phyloP scores from a whole-genome alignment of 2,797 vertebrate species.

The Kryptolebias ocellatus region DNA sequence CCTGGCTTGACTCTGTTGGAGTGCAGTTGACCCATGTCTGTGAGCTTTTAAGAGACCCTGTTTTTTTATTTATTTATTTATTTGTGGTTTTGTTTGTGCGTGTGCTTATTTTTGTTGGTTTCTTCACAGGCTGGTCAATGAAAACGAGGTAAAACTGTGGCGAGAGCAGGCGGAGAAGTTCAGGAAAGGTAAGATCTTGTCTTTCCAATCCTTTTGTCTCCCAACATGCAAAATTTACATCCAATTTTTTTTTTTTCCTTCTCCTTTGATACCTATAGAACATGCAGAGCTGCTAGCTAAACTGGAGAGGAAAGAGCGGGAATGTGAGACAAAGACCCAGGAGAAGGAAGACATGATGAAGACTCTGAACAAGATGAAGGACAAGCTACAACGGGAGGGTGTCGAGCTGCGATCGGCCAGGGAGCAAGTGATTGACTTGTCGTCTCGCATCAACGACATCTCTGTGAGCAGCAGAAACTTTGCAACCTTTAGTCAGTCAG shows the following conservation, averaged over 20 bases:
- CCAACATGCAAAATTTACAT: not conserved
- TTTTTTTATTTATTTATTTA: not conserved
- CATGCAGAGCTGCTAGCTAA: slow-evolving; percentile 89
- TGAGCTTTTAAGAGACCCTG: not conserved
- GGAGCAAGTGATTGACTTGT: slow-evolving; percentile 91
- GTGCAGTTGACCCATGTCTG: slow-evolving; percentile 28
- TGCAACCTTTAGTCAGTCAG: not conserved
- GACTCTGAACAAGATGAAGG: slow-evolving; percentile 99
- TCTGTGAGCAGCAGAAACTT: slow-evolving; percentile 77
- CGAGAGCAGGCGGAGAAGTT: slow-evolving; percentile 96
- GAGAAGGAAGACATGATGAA: slow-evolving; percentile 99
- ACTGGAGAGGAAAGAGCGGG: slow-evolving; percentile 93
- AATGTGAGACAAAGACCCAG: slow-evolving; percentile 94
- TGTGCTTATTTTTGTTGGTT: slow-evolving; percentile 9
- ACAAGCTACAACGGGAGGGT: slow-evolving; percentile 95
- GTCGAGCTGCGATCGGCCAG: slow-evolving; percentile 91
- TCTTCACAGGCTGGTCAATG: slow-evolving; percentile 92
- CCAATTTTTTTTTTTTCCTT: not conserved
- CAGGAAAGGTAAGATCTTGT: slow-evolving; percentile 88
- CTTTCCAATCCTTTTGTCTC: not conserved
- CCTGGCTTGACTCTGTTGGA: slow-evolving; percentile 42
- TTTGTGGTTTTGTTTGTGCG: not conserved
- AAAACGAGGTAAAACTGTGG: slow-evolving; percentile 98
- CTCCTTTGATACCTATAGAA: slow-evolving; percentile 68
- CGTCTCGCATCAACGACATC: slow-evolving; percentile 87